phyloP scores from a whole-genome alignment of 2,797 vertebrate species.

The Neostethus bicornis region DNA sequence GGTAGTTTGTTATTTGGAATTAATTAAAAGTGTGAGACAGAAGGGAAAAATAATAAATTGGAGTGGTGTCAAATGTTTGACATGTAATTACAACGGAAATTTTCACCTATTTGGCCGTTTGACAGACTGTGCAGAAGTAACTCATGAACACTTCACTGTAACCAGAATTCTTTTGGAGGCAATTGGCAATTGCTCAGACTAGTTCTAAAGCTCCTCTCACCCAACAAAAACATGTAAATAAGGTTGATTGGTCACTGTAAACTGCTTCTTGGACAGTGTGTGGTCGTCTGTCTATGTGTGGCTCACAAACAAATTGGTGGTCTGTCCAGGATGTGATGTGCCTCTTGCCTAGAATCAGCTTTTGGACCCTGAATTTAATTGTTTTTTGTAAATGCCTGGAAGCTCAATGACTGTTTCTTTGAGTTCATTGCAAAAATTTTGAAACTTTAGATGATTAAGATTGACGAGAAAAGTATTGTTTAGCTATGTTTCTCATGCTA shows the following conservation, averaged over 20 bases:
- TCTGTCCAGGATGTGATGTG: too few relatives aligned
- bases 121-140: slow-evolving; percentile 42
- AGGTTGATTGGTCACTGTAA: too few relatives aligned
- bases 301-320: too few relatives aligned
- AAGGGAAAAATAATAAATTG: slow-evolving; percentile 23
- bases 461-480: slow-evolving; percentile 4
- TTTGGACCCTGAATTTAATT: too few relatives aligned
- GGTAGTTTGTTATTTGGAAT: too few relatives aligned
- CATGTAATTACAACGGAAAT: slow-evolving; percentile 63
- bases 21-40: slow-evolving; percentile 75
- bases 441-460: slow-evolving; percentile 24
- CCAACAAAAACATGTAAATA: too few relatives aligned
- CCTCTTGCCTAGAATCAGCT: too few relatives aligned
- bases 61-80: slow-evolving; percentile 63
- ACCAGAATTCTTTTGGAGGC: slow-evolving; percentile 42
- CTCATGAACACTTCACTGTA: slow-evolving; percentile 64
- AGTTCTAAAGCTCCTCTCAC: slow-evolving; percentile 44
- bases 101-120: slow-evolving; percentile 53
- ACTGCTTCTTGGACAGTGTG: too few relatives aligned
- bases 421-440: slow-evolving; percentile 16
- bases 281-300: too few relatives aligned
- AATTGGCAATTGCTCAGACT: slow-evolving; percentile 62
- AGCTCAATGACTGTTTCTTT: slow-evolving; percentile 27
- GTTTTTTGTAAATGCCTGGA: too few relatives aligned
- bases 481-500: slow-evolving; percentile 9